Conservation (phyloP, 2,113 vertebrate genomes). For the Haemorhous mexicanus region DNA sequence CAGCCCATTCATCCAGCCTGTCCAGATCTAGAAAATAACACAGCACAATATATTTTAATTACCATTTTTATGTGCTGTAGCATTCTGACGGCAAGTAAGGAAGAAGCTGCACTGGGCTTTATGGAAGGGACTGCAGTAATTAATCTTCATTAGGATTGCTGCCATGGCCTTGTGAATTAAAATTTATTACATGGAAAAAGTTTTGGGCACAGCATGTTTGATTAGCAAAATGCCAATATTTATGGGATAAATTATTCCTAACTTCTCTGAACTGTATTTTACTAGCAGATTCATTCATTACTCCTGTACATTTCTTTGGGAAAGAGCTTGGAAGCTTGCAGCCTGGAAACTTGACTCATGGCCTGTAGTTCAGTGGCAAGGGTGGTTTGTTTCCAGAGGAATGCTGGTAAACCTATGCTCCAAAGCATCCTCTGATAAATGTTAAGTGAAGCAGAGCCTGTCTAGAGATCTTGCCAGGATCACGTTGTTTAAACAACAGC, state of each 20-base stretch:
- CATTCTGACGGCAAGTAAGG: constrained; percentile 57
- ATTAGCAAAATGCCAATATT: constrained; percentile 60
- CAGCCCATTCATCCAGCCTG: neutral
- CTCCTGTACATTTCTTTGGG: constrained; percentile 2
- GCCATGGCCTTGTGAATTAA: constrained; percentile 67
- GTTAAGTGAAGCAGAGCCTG: neutral
- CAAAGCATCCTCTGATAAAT: neutral
- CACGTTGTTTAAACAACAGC: neutral
- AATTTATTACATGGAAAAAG: constrained; percentile 63
- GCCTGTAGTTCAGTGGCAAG: neutral
- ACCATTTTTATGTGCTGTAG: constrained; percentile 1
- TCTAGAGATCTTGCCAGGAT: neutral
- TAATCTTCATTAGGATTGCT: constrained; percentile 75
- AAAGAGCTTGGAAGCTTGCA: neutral
- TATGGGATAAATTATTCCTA: constrained; percentile 38
- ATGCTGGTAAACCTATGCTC: neutral
- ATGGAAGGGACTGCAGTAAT: constrained; percentile 69
- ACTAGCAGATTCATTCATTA: constrained; percentile 44
- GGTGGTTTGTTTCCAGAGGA: neutral
- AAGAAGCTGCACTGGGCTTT: constrained; percentile 55
- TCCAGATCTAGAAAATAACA: neutral
- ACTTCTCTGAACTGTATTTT: constrained; percentile 35
- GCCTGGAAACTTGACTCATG: neutral
- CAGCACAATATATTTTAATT: constrained; percentile 58
- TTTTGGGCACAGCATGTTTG: constrained; percentile 60